Base-by-base conservation (phyloP, 2,888 invertebrate genomes). In the Drosophila mimetica region DNA sequence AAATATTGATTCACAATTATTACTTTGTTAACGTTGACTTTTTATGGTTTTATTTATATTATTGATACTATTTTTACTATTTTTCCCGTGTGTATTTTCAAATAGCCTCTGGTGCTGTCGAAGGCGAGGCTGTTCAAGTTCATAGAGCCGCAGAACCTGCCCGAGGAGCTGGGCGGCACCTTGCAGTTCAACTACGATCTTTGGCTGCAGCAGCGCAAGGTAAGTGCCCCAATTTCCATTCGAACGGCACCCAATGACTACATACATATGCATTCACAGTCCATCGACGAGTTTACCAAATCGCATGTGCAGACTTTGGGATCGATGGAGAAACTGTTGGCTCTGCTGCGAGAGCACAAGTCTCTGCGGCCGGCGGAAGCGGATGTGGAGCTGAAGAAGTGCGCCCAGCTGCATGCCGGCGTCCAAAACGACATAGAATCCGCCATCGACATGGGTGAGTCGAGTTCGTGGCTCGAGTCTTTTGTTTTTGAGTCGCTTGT, bases 141-240 rank as follows among this genome's bases (percentile, higher is more conserved):
- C 90, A 94, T 96, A 69, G 95, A 96, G 84, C 92, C 93, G 70
- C 92, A 93, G 54, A 95, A 96, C 91, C 92, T 97, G 87, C 95
- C 96, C 46, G 93, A 93, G 70, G 95, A 95, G 80, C 92, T 96
- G 73, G 95, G 95, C 63, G 96, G 96, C 55, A 93, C 93, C 63
- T 93, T 95, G 89, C 92, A 93, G 65, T 96, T 96, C 92, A 94
- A 95, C 90, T 95, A 96, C 90, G 93, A 93, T 55, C 93, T 93
- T 77, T 97, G 97, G 97, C 93, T 96, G 76, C 94, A 95, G 80
- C 95, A 94, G 89, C 93, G 96, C 91, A 93, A 95, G 93, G 96
- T 96, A 92, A 92, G 93, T 42, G 53, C 6, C 51, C 44, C 42
- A 37, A 39, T 44, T 52, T 42, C 4, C 28, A 13, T 20, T n/a